phyloP scores from a whole-genome alignment of 2,888 invertebrate species.

The Coelinius sp. region DNA sequence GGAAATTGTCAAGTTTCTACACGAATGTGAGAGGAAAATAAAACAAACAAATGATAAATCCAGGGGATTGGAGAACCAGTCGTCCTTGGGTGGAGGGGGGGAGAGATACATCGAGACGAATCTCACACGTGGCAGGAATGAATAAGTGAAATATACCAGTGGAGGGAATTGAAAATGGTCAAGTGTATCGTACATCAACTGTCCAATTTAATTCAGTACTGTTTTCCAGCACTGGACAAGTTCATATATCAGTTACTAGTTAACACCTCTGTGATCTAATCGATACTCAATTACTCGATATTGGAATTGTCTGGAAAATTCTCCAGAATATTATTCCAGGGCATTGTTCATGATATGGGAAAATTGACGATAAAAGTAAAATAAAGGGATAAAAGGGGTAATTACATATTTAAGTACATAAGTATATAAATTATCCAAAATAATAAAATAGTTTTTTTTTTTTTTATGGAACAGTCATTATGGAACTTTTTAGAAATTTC shows the following conservation, averaged over 20 bases:
- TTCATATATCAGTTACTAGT: constrained; percentile 20
- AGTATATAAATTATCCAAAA: no score
- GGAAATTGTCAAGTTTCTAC: background rate
- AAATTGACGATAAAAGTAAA: no score
- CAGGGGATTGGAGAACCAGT: background rate
- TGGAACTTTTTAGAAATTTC: no score
- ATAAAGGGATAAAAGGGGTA: no score
- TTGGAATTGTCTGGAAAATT: no score
- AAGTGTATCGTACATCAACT: constrained; percentile 9
- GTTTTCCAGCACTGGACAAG: constrained; percentile 22
- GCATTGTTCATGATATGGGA: no score
- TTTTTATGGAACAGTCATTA: no score
- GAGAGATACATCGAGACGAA: constrained; percentile 1
- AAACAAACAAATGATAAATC: background rate
- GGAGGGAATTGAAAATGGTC: background rate
- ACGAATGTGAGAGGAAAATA: background rate
- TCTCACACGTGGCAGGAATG: constrained; percentile 14
- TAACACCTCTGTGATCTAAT: constrained; percentile 12
- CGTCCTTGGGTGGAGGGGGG: background rate
- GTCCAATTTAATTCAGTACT: constrained; percentile 20
- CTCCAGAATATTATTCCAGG: no score
- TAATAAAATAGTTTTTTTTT: no score
- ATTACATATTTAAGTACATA: no score
- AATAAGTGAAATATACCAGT: background rate
- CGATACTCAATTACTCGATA: background rate